Evolutionary conservation across 2,113 vertebrate genomes (phyloP), one percentile per base, ranked within the genome.

Genomic region (Paradoxurus hermaphroditus): DNA sequence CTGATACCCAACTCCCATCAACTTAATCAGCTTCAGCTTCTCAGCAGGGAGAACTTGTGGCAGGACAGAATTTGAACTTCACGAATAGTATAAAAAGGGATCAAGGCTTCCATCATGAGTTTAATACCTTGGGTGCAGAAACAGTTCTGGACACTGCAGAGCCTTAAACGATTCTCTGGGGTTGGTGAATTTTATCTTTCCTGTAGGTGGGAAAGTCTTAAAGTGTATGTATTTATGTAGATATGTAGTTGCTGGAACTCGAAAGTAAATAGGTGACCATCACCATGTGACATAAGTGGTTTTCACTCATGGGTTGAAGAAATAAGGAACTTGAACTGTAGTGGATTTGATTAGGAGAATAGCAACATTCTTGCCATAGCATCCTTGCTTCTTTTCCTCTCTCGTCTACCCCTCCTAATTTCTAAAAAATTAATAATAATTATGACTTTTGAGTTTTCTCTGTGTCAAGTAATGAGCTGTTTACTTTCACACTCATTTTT

Each of bases 81-180:
- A 31, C 79, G 94, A 93, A 92, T 92, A 95, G 75, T 92, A 68
- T 91, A 94, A 92, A 92, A 96, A 62, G 59, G 46, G 65, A 97
- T 96, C 86, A 94, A 96, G 59, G 70, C 27, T 83, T 97, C 92
- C 13, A 70, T 96, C 96, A 97, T 83, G 53, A 95, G 4, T 94
- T 96, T 94, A 96, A 92, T 94, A 91, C 78, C 51, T 56, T 82
- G 31, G 56, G 83, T 78, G 59, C 46, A 85, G 59, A 73, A 91
- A 88, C 70, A 90, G 41, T 70, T 46, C 2, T 90, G 78, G n/a
- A 36, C 6, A 56, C 41, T 65, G 36, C 41, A 88, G 29, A 19
- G 15, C 79, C 67, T 86, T 83, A 87, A 84, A 77, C 84, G 51
- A 16, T 83, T 91, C 56, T 93, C 18, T 86, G 96, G 23, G 46